Conservation (phyloP, 2,888 invertebrate genomes). For the Tanypteryx hageni region DNA sequence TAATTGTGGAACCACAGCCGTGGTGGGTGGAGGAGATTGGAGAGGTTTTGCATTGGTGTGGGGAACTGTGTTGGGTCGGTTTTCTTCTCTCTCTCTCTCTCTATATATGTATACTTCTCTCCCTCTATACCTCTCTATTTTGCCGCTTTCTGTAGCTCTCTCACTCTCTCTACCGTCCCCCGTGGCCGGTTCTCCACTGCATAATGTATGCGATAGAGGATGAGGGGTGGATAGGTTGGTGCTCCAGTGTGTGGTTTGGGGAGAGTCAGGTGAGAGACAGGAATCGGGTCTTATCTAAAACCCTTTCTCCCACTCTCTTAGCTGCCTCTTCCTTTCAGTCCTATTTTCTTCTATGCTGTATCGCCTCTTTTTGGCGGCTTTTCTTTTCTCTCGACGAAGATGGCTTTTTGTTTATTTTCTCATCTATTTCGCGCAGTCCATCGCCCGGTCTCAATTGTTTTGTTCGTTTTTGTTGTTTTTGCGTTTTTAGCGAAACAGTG, state of each 20-base stretch:
- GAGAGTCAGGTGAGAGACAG: background rate
- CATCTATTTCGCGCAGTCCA: background rate
- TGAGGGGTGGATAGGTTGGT: constrained; percentile 50
- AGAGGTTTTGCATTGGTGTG: background rate
- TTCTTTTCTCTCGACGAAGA: background rate
- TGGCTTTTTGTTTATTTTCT: background rate
- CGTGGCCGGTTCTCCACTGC: constrained; percentile 21
- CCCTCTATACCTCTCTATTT: background rate
- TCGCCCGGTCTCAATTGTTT: no score
- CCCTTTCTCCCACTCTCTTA: background rate
- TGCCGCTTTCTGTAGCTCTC: background rate
- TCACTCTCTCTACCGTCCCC: background rate
- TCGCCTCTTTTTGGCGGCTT: background rate
- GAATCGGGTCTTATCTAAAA: constrained; percentile 31
- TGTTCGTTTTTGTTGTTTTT: background rate
- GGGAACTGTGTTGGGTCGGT: background rate
- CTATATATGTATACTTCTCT: background rate
- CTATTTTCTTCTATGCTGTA: background rate
- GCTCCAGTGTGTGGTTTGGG: constrained; percentile 50
- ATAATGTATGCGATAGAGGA: constrained; percentile 59
- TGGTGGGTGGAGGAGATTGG: constrained; percentile 51
- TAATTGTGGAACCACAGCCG: constrained; percentile 55
- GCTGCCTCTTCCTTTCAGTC: background rate
- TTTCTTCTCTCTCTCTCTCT: background rate
- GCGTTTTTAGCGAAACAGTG: background rate